A percentile compares a stretch with the other conserved stretches of the same genome.
These are phyloP conservation scores for Halisarca cf. caerulea DNA, from an alignment of 37 sponge, comb jelly and placozoan genomes.

Conservation along the genomic window DNA sequence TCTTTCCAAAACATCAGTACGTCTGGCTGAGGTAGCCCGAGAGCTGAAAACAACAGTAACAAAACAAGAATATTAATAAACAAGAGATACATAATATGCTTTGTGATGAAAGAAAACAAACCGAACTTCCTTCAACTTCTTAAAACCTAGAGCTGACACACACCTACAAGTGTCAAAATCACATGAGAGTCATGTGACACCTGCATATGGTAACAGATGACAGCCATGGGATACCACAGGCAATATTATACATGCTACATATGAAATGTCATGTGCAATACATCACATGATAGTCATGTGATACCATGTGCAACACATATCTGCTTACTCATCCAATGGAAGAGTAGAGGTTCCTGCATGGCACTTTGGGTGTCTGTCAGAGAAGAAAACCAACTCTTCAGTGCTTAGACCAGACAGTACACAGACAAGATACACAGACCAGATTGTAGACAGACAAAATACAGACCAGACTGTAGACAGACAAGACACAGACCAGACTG, in stretches of 20 bases:
- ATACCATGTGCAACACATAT: background rate
- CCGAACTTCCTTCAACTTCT: background rate
- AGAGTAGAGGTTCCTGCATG: constrained; percentile 38
- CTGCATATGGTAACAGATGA: too few species aligned
- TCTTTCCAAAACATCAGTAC: background rate
- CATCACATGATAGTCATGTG: background rate
- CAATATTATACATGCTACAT: too few species aligned
- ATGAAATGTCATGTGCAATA: too few species aligned
- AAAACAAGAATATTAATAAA: background rate
- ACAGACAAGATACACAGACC: too few species aligned
- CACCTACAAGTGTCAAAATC: background rate
- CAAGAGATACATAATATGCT: background rate
- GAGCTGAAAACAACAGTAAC: background rate
- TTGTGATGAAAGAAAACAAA: background rate
- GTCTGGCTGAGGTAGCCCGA: constrained; percentile 15
- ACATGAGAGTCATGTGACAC: background rate
- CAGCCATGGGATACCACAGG: too few species aligned
- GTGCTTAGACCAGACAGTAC: too few species aligned
- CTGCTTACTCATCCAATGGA: constrained; percentile 51
- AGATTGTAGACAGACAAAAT: too few species aligned
- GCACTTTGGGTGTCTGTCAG: constrained; percentile 42
- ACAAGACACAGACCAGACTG: too few species aligned
- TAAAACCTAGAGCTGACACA: constrained; percentile 5
- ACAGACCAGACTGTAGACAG: too few species aligned
- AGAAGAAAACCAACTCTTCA: too few species aligned